Evolutionary conservation across 2,888 invertebrate genomes (phyloP).

Genomic region (Pantelozetes paolii): DNA sequence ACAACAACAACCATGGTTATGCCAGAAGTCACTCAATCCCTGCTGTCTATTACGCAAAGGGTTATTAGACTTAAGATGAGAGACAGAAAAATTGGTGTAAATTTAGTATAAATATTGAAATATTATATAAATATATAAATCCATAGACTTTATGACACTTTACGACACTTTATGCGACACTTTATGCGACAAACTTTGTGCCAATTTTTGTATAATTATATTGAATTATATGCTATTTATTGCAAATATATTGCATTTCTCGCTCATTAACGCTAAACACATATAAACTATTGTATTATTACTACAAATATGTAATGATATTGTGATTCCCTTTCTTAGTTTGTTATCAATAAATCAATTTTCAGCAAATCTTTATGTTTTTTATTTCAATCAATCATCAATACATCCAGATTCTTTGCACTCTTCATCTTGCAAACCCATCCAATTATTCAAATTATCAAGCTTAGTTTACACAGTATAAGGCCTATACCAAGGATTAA

Average conservation of each 20-base stretch:
- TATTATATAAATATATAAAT: no score
- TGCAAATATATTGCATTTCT: constrained; percentile 22
- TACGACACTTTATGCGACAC: neutral
- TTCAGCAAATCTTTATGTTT: neutral
- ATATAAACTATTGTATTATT: constrained; percentile 14
- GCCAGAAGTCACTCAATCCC: neutral
- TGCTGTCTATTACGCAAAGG: constrained; percentile 18
- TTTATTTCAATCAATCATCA: neutral
- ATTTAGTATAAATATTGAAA: neutral
- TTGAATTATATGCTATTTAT: constrained; percentile 16
- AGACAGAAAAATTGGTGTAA: neutral
- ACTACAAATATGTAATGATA: constrained; percentile 10
- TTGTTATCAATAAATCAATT: constrained; percentile 24
- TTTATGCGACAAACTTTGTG: neutral
- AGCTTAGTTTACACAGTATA: no score
- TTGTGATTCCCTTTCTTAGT: constrained; percentile 28
- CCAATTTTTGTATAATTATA: constrained; percentile 24
- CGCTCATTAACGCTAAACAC: constrained; percentile 7
- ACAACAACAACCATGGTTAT: neutral
- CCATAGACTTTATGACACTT: neutral
- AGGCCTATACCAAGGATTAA: no score
- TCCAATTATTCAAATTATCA: no score
- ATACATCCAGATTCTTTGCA: no score
- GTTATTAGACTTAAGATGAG: constrained; percentile 16
- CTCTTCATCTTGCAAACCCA: no score